Conservation (phyloP, 2,888 invertebrate species). For the Philhelius pedissequus region DNA sequence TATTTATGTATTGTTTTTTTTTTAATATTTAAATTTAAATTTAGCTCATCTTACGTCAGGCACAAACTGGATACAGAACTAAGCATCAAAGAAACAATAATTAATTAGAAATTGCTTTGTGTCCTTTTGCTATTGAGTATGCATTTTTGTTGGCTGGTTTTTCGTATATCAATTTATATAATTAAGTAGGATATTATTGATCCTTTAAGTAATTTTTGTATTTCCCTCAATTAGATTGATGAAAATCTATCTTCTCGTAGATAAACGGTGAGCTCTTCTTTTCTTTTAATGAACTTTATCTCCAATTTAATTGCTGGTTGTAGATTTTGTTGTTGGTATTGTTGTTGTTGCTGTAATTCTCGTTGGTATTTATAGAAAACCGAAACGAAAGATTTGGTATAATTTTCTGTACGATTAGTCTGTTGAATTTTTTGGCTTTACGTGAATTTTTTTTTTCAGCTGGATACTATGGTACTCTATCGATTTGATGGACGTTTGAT, state of each 20-base stretch:
- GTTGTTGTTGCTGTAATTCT: background rate
- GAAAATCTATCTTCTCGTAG: conserved; percentile 37
- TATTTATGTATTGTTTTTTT: background rate
- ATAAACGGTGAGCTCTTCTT: conserved; percentile 37
- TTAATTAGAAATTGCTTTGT: conserved; percentile 20
- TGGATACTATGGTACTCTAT: conserved; percentile 65
- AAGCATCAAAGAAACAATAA: conserved; percentile 47
- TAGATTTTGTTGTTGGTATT: background rate
- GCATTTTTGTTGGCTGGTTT: conserved; percentile 33
- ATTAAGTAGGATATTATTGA: conserved; percentile 8
- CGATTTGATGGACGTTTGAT: conserved; percentile 54
- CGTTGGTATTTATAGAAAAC: background rate
- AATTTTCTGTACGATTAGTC: conserved; percentile 21
- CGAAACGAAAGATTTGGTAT: conserved; percentile 19
- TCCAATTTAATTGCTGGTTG: conserved; percentile 35
- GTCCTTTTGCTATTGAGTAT: conserved; percentile 44
- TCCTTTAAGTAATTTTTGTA: conserved; percentile 16
- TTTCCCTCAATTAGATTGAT: conserved; percentile 24
- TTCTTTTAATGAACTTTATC: conserved; percentile 46
- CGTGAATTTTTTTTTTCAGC: background rate
- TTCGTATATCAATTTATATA: background rate
- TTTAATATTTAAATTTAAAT: conserved; percentile 27
- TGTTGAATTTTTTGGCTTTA: conserved; percentile 42
- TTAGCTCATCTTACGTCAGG: conserved; percentile 68
- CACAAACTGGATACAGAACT: conserved; percentile 65